Evolutionary conservation across 2,888 invertebrate genomes (phyloP).

Genomic region (Timema podura): DNA sequence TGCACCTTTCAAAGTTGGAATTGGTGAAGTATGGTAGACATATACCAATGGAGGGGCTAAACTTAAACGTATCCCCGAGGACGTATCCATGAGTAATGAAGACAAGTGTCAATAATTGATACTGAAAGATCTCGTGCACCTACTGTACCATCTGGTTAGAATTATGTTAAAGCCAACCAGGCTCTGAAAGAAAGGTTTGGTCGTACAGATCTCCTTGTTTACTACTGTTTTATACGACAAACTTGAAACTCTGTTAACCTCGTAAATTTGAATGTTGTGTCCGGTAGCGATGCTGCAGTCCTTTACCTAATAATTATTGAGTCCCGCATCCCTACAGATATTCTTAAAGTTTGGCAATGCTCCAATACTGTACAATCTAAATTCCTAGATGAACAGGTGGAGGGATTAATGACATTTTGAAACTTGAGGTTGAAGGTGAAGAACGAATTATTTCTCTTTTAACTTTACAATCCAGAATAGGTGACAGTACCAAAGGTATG

Average conservation of each 20-base stretch:
- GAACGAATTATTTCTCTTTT: not conserved
- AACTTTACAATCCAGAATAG: not conserved
- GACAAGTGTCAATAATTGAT: not conserved
- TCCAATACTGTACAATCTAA: not conserved
- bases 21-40: not conserved
- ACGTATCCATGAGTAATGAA: not conserved
- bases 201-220: not conserved
- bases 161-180: not conserved
- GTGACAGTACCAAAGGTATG: not conserved
- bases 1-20: not conserved
- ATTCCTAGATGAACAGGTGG: not conserved
- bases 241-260: not conserved
- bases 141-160: not conserved
- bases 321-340: not conserved
- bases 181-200: not conserved
- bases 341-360: conserved; percentile 3
- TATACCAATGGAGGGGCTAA: not conserved
- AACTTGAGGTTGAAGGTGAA: not conserved
- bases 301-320: not conserved
- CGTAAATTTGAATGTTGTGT: not conserved
- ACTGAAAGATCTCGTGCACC: not conserved
- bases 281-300: not conserved
- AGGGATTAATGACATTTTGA: not conserved
- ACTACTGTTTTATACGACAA: not conserved
- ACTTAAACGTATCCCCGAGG: not conserved